Percentiles rank a stretch among this genome's conserved stretches.
Evolutionary conservation across 2,888 invertebrate genomes (phyloP).

Genomic region (Drepanosiphum platanoidis): DNA sequence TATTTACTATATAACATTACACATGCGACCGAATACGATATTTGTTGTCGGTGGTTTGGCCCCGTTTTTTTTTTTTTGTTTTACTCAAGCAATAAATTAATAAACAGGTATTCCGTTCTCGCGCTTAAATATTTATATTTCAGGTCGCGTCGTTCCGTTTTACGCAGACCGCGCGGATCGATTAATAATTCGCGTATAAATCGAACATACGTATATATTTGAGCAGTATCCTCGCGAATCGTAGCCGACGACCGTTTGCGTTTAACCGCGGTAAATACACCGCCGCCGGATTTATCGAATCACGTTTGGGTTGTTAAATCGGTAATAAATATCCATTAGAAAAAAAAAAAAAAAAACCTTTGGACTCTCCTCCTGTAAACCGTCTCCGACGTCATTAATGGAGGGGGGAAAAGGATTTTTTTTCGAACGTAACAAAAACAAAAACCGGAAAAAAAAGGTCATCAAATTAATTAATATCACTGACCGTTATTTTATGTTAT

Average conservation of each 20-base stretch:
- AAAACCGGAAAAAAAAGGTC: conserved; percentile 28
- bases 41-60: no score
- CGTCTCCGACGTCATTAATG: conserved; percentile 24
- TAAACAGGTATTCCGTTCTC: not conserved
- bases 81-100: not conserved
- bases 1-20: no score
- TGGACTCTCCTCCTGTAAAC: not conserved
- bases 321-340: conserved; percentile 41
- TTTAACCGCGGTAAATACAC: conserved; percentile 20
- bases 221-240: not conserved
- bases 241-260: not conserved
- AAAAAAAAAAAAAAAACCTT: no score
- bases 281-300: conserved; percentile 7
- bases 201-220: not conserved
- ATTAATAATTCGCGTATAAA: not conserved
- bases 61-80: no score
- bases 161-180: not conserved
- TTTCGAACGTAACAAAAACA: no score
- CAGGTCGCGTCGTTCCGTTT: not conserved
- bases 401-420: not conserved
- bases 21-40: no score
- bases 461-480: conserved; percentile 23
- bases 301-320: conserved; percentile 25
- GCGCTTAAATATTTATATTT: not conserved
- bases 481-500: not conserved